Evolutionary conservation across 2,888 invertebrate species (phyloP), one percentile per base, ranked within the genome.

Genomic region (Formica aserva): DNA sequence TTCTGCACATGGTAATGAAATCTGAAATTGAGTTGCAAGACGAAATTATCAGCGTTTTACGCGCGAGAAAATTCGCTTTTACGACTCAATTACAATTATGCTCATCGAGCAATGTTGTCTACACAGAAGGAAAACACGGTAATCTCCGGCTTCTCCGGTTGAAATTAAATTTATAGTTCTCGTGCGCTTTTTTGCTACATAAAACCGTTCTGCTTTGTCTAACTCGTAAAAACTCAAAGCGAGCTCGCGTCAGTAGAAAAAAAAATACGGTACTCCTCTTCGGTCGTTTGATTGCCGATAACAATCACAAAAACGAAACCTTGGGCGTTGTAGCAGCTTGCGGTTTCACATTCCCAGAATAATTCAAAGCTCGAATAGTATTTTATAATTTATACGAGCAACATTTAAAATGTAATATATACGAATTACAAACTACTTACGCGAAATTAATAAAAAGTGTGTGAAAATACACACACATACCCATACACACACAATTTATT

Each of bases 41-140:
- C 0, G 15, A 5, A 57, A 71, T 41, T 77, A 69, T 41, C 62
- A 52, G 9, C 11, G 29, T 60, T 60, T 74, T 45, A 29, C 8
- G 26, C 60, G 3, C 18, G 60, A 63, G n/a, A 35, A 80, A 26
- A 62, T 76, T 76, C 5, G 5, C 1, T 63, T 67, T 45, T 41
- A 52, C 32, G 41, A 62, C 15, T 45, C 18, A 82, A 78, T 85
- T 82, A 85, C 45, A 18, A 75, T 84, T 82, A 62, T 48, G 26
- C 60, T 52, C 75, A 84, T 76, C 63, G 62, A 26, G 69, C n/a
- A n/a, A 60, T 52, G 32, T 62, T 52, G 1, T 13, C 18, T 15
- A 11, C 9, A 11, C 2, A 9, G 22, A 11, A 63, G 26, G 26
- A 65, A 62, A 8, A 29, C 11, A 60, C 75, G 22, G 72, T 22